Conservation (phyloP, 2,797 vertebrate species). For the Pogoniulus pusillus region DNA sequence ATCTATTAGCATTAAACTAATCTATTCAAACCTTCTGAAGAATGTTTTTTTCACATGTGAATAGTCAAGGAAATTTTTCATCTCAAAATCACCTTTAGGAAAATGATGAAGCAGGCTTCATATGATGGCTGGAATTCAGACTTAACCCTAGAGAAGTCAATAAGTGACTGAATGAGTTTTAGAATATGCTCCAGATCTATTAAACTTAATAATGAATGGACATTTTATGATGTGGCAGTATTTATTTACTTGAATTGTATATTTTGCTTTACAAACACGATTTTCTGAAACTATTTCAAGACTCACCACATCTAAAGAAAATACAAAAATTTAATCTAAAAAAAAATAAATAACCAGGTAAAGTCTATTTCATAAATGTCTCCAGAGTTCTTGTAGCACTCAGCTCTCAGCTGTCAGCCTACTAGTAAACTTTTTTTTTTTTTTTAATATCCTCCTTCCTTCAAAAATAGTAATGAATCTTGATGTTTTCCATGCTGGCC, state of each 20-base stretch:
- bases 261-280: background rate
- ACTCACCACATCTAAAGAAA: background rate
- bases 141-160: background rate
- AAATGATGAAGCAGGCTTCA: background rate
- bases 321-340: background rate
- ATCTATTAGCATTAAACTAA: background rate
- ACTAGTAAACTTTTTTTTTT: background rate
- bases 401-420: background rate
- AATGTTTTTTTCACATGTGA: background rate
- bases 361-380: background rate
- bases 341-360: background rate
- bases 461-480: background rate
- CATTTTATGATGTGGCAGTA: background rate
- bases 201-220: background rate
- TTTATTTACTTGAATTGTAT: background rate
- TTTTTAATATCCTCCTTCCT: background rate
- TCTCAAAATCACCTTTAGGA: background rate
- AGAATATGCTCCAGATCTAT: background rate
- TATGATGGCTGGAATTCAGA: background rate
- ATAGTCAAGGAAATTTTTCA: background rate
- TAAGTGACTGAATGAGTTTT: background rate
- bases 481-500: constrained; percentile 39
- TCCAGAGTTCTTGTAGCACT: background rate
- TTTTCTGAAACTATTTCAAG: background rate
- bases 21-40: background rate